phyloP scores from a whole-genome alignment of 2,797 vertebrate species.

The Antrozous pallidus region DNA sequence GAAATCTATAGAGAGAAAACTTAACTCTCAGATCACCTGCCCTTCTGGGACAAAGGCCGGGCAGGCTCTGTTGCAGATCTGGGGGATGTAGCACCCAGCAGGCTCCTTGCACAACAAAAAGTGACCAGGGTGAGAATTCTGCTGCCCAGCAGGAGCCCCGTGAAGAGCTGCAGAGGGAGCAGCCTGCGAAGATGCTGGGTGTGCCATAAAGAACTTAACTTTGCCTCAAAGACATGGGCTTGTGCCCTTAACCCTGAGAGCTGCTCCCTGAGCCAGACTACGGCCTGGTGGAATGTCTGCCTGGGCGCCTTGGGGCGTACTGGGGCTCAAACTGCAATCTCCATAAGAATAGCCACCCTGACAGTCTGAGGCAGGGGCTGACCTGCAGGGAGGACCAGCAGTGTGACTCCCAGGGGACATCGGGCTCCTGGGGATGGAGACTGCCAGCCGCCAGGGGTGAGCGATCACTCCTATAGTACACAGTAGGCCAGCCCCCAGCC shows the following conservation, averaged over 20 bases:
- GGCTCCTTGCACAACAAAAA: background rate
- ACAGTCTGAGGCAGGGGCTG: background rate
- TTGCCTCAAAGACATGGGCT: background rate
- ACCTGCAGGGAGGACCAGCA: background rate
- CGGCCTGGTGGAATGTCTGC: background rate
- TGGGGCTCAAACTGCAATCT: background rate
- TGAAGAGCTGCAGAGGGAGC: background rate
- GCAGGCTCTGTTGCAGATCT: background rate
- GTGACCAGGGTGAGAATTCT: no score
- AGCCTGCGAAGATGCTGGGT: background rate
- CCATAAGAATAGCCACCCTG: background rate
- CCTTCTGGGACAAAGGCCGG: no score
- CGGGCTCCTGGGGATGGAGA: background rate
- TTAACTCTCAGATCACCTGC: no score
- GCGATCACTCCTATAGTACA: no score
- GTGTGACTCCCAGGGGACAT: background rate
- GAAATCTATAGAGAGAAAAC: no score
- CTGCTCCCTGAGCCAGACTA: background rate
- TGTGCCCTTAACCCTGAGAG: background rate
- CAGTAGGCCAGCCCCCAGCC: no score
- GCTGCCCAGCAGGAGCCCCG: background rate
- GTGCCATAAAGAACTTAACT: background rate
- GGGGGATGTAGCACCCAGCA: no score
- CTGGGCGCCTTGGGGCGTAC: background rate
- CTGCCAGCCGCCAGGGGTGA: accelerated